A percentile compares a stretch with the other conserved stretches of the same genome.
Conservation (phyloP, 2,113 vertebrate genomes). For the Verasper variegatus region DNA sequence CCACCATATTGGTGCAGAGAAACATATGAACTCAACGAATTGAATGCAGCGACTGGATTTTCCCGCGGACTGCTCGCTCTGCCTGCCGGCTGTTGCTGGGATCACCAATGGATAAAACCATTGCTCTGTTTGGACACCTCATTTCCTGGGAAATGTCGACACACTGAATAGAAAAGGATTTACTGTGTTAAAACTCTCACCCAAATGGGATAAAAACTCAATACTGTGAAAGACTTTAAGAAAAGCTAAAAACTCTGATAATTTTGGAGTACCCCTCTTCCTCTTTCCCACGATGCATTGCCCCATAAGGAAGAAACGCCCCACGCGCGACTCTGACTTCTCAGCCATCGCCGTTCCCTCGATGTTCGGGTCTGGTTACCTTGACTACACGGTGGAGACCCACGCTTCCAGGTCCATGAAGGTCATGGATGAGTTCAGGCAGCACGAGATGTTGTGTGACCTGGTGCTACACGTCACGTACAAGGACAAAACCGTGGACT, state of each 20-base stretch:
- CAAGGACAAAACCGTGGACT: conserved; percentile 80
- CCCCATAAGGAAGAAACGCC: conserved; percentile 73
- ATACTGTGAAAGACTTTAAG: conserved; percentile 21
- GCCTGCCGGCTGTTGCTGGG: conserved; percentile 14
- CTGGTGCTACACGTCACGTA: conserved; percentile 82
- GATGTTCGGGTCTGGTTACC: conserved; percentile 82
- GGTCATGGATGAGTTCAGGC: conserved; percentile 84
- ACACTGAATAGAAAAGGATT: conserved; percentile 8
- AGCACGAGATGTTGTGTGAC: conserved; percentile 83
- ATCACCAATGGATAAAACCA: conserved; percentile 2
- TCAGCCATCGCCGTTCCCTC: conserved; percentile 83
- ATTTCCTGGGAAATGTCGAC: conserved; percentile 19
- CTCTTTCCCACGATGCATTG: conserved; percentile 80
- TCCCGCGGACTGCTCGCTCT: conserved; percentile 1
- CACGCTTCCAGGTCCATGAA: conserved; percentile 78
- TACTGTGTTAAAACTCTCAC: neutral
- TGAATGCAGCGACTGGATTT: conserved; percentile 11
- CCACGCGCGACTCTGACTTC: conserved; percentile 73
- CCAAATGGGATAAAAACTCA: conserved; percentile 47
- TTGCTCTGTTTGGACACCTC: neutral
- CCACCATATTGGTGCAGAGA: conserved; percentile 25
- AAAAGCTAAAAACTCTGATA: neutral
- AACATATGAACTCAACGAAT: conserved; percentile 26
- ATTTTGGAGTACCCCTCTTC: neutral
- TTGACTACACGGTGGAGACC: conserved; percentile 85